Base-by-base conservation (phyloP, 2,888 invertebrate genomes). In the Erebia palarica region DNA sequence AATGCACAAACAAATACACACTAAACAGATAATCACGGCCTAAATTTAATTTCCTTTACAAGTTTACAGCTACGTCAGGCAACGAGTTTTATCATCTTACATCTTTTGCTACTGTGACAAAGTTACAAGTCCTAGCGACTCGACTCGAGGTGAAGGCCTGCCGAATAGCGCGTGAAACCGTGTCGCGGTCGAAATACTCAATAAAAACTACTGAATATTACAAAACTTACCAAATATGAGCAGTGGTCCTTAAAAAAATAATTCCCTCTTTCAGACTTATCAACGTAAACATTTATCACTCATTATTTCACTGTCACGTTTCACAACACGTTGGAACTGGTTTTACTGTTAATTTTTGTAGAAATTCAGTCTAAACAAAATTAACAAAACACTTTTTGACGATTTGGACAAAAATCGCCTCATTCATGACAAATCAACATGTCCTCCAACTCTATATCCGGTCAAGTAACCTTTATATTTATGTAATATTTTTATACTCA, bases 371-470 rank as follows among this genome's bases (percentile, higher is more conserved):
- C 85, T 87, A 89, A 88, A 90, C 89, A 91, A 89, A 88, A 91
- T 86, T 88, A 88, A 90, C 89, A 91, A 89, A 88, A 91, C 86
- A 89, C 84, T 89, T 87, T 86, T 86, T 86, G 88, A 89, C 86
- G 88, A 92, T 87, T 89, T 91, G 92, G 51, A 91, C 91, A 91
- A 90, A 80, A 87, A 84, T 85, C 85, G 85, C 87, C 84, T 84
- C 83, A 83, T 83, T 90, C 87, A 85, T 90, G 89, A 89, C 88
- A 87, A 91, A 86, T 88, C 91, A 92, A 92, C 90, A 92, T 92
- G 92, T 91, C 92, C 78, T 86, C 90, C 88, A 83, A 88, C 85
- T 83, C 83, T 78, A 86, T 82, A 84, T 90, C 89, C 90, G 91
- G 88, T 90, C 88, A 86, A 81, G 59, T 72, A 65, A 73, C 66